A percentile compares a stretch with the other conserved stretches of the same genome.
These are phyloP conservation scores for Alitta virens DNA, from an alignment of 2,888 invertebrate genomes.

Conservation along the genomic window DNA sequence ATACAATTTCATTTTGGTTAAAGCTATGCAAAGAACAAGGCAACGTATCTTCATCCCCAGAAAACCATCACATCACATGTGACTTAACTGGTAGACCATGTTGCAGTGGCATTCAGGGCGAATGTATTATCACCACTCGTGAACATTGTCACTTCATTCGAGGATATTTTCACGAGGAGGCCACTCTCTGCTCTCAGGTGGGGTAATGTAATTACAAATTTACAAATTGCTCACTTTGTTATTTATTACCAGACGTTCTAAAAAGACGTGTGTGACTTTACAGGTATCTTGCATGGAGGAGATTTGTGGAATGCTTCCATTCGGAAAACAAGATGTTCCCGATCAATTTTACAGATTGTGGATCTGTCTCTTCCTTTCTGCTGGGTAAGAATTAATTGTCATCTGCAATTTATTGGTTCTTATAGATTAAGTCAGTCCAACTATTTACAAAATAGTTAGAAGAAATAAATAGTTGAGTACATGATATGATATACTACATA, in stretches of 20 bases:
- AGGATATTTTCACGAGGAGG: slow-evolving; percentile 51
- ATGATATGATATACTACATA: no score
- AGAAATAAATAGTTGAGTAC: no score
- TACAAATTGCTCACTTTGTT: no score
- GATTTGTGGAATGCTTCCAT: slow-evolving; percentile 86
- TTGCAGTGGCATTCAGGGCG: slow-evolving; percentile 85
- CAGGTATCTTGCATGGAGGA: slow-evolving; percentile 87
- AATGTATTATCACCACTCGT: slow-evolving; percentile 50
- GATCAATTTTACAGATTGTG: slow-evolving; percentile 96
- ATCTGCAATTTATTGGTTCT: no score
- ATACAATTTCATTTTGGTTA: no score
- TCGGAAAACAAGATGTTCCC: slow-evolving; percentile 79
- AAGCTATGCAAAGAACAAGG: slow-evolving; percentile 9
- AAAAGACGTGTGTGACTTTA: no score
- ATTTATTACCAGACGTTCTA: no score
- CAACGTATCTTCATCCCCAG: slow-evolving; percentile 1
- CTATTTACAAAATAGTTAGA: no score
- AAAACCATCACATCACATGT: slow-evolving; percentile 73
- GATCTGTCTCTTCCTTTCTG: slow-evolving; percentile 94
- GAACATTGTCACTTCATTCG: slow-evolving; percentile 48
- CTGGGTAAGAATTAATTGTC: slow-evolving; percentile 67
- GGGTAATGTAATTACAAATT: neutral
- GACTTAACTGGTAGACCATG: slow-evolving; percentile 95
- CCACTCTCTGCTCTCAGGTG: slow-evolving; percentile 48
- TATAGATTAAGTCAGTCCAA: no score